Base-by-base conservation (phyloP, 2,797 vertebrate species). In the Cryptoblepharus egeriae region DNA sequence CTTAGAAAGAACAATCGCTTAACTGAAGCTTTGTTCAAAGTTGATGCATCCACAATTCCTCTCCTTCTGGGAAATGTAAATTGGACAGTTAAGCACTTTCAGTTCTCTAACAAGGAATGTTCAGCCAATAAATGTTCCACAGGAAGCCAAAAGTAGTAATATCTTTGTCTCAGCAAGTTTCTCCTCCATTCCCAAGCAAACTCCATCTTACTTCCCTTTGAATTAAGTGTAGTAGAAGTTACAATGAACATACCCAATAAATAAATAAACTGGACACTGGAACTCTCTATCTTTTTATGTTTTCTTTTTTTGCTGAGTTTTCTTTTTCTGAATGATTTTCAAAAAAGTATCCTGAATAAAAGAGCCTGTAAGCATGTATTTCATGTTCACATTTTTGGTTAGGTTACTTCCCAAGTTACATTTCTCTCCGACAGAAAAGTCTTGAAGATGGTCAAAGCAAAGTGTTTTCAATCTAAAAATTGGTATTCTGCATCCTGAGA, bases 91-190 rank as follows among this genome's bases (percentile, higher is more conserved):
- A 77, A 68, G 61, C 68, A 78, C 61, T 78, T 81, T 83, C 60
- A 83, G 69, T 78, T 83, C 71, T 83, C 35, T 78, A 78, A 64
- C 20, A 83, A 49, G 61, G 75, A 78, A 83, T 77, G 69, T 78
- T 73, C 75, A 73, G 76, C 65, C 75, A 78, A 78, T 83, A 78
- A 78, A 78, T 78, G 68, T 73, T 67, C 24, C 69, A 65, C 22
- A 73, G 76, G 68, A 72, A 81, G 80, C 55, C 63, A 68, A 42
- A 64, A 58, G 72, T 58, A 63, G 37, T 42, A 58, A 63, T 72
- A 72, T 35, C 70, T 83, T 64, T 77, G 75, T 42, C 18, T 72
- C 20, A 55, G 58, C 45, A 55, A 39, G 24, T 64, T 42, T 77
- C 10, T 39, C 30, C 39, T 12, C 26, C 22, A 8, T n/a, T 42